Evolutionary conservation across 1,140 invertebrate species (phyloP).

Genomic region (Ridgeia piscesae): DNA sequence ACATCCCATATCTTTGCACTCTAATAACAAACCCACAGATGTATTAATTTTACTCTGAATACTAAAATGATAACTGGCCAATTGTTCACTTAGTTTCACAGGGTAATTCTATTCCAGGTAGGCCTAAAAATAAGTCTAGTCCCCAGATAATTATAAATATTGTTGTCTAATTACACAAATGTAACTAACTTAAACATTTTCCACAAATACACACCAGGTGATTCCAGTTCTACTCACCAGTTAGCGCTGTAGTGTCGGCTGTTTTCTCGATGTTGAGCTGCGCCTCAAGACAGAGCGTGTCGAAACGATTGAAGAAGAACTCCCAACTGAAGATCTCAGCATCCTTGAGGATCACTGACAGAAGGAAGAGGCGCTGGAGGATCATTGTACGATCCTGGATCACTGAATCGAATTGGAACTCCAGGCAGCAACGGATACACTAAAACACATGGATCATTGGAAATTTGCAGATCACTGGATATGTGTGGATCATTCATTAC

Average conservation of each 20-base stretch:
- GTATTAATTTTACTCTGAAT: too few species aligned
- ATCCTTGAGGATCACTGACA: constrained; percentile 90
- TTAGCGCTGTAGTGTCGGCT: constrained; percentile 37
- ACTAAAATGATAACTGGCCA: neutral
- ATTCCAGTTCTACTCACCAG: constrained; percentile 19
- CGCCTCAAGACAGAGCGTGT: constrained; percentile 89
- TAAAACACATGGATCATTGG: constrained; percentile 37
- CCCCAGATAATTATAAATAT: too few species aligned
- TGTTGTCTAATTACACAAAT: too few species aligned
- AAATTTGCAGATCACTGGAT: too few species aligned
- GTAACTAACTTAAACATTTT: too few species aligned
- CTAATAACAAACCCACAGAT: too few species aligned
- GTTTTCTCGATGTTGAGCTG: constrained; percentile 53
- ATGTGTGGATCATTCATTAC: too few species aligned
- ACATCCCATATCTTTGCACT: too few species aligned
- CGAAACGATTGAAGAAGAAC: constrained; percentile 96
- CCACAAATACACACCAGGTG: too few species aligned
- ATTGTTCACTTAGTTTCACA: too few species aligned
- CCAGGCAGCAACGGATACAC: constrained; percentile 60
- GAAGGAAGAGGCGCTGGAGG: constrained; percentile 88
- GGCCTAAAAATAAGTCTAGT: too few species aligned
- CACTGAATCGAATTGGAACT: constrained; percentile 70
- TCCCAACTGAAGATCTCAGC: constrained; percentile 92
- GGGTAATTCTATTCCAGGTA: too few species aligned
- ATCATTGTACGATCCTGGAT: constrained; percentile 96